These are phyloP conservation scores for Coelopa frigida DNA, from an alignment of 1,140 invertebrate genomes.

Conservation along the genomic window DNA sequence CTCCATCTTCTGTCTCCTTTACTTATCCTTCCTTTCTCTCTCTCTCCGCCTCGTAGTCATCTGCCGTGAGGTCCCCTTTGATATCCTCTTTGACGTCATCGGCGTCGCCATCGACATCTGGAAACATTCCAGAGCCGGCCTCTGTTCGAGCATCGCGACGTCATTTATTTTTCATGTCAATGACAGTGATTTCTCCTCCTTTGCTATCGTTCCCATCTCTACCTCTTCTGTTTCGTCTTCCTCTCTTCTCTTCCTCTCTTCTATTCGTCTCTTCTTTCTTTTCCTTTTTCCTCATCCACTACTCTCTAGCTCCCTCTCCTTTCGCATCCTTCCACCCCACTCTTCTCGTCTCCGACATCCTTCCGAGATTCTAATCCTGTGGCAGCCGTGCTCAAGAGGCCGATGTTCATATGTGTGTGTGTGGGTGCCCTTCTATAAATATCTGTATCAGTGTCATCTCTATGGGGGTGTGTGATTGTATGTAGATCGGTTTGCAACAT, in stretches of 20 bases:
- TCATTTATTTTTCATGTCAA: slow-evolving; percentile 1
- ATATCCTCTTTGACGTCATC: no score
- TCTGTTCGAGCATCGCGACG: no score
- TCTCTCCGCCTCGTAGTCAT: no score
- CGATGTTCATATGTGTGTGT: no score
- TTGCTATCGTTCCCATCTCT: background rate
- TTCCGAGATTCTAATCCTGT: background rate
- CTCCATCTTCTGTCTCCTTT: no score
- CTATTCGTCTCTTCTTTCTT: background rate
- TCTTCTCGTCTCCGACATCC: background rate
- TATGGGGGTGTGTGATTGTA: background rate
- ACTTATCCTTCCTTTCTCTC: no score
- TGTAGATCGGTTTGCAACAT: background rate
- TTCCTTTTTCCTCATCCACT: background rate
- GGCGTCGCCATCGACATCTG: no score
- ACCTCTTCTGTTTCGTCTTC: background rate
- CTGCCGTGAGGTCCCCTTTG: no score
- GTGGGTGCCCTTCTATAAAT: no score
- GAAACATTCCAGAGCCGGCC: no score
- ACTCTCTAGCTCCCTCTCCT: background rate
- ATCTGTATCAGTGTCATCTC: no score
- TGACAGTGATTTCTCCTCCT: slow-evolving; percentile 7
- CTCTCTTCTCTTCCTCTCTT: background rate
- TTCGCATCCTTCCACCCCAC: background rate
- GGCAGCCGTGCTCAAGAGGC: no score